Conservation (phyloP, 1,140 invertebrate genomes). For the Hyles vespertilio region DNA sequence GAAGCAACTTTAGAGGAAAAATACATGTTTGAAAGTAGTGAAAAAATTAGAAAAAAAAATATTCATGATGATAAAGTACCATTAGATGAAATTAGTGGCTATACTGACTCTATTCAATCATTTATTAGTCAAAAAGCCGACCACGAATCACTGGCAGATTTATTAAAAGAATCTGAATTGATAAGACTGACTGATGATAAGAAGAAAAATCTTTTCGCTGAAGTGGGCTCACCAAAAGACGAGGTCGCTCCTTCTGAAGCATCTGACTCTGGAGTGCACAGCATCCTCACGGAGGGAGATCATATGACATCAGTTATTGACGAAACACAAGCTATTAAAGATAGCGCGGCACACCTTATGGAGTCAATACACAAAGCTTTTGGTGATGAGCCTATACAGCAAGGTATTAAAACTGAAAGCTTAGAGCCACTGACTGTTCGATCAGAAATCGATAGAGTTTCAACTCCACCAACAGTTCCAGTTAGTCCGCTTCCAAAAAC, state of each 20-base stretch:
- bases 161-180: constrained; percentile 19
- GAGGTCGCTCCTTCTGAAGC: constrained; percentile 32
- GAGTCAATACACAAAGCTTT: constrained; percentile 61
- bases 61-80: not conserved
- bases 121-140: constrained; percentile 21
- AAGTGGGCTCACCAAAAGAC: constrained; percentile 28
- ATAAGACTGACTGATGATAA: constrained; percentile 8
- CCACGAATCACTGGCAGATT: constrained; percentile 10
- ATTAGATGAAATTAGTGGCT: constrained; percentile 6
- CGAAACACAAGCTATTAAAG: constrained; percentile 23
- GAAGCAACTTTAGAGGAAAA: constrained; percentile 66
- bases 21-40: constrained; percentile 58
- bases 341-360: constrained; percentile 39
- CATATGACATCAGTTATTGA: constrained; percentile 11
- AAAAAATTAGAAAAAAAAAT: constrained; percentile 40
- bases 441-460: constrained; percentile 55
- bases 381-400: constrained; percentile 50
- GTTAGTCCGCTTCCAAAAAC: constrained; percentile 74
- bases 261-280: constrained; percentile 39
- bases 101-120: constrained; percentile 13
- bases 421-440: constrained; percentile 35
- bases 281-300: constrained; percentile 27
- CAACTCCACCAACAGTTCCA: constrained; percentile 76
- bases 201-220: constrained; percentile 8
- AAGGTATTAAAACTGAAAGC: constrained; percentile 60